These are phyloP conservation scores for Dolomedes plantarius DNA, from an alignment of 2,888 invertebrate genomes.

Conservation along the genomic window DNA sequence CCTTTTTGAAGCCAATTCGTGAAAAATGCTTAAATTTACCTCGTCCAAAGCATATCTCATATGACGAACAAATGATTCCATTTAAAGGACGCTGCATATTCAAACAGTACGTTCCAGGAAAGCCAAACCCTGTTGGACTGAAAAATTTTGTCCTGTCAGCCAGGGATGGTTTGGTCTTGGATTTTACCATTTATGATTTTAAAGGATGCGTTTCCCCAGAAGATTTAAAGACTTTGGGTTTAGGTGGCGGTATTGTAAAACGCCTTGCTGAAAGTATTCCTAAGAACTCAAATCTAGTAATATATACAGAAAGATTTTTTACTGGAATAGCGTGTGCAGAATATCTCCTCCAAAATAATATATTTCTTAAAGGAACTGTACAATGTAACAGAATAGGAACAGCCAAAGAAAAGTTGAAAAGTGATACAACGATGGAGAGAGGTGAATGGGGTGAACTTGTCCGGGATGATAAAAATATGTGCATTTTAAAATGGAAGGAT, in stretches of 20 bases:
- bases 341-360: background rate
- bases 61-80: constrained; percentile 27
- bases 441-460: constrained; percentile 7
- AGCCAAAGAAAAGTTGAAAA: background rate
- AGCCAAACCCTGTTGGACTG: constrained; percentile 21
- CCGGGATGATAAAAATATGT: background rate
- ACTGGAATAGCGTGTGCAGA: background rate
- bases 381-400: background rate
- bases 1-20: background rate
- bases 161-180: constrained; percentile 71
- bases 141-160: constrained; percentile 49
- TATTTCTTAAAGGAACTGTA: background rate
- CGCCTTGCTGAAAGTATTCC: background rate
- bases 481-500: constrained; percentile 21
- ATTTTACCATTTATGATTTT: too few relatives aligned
- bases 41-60: background rate
- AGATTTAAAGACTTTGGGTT: too few relatives aligned
- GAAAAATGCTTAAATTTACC: constrained; percentile 18
- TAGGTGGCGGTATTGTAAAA: too few relatives aligned
- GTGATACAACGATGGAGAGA: background rate
- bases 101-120: constrained; percentile 28
- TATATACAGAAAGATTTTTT: constrained; percentile 1
- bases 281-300: background rate
- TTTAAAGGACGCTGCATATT: constrained; percentile 8
- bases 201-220: too few relatives aligned